Evolutionary conservation across 2,113 vertebrate species (phyloP), one percentile per base, ranked within the genome.

Genomic region (Urocolius indicus): DNA sequence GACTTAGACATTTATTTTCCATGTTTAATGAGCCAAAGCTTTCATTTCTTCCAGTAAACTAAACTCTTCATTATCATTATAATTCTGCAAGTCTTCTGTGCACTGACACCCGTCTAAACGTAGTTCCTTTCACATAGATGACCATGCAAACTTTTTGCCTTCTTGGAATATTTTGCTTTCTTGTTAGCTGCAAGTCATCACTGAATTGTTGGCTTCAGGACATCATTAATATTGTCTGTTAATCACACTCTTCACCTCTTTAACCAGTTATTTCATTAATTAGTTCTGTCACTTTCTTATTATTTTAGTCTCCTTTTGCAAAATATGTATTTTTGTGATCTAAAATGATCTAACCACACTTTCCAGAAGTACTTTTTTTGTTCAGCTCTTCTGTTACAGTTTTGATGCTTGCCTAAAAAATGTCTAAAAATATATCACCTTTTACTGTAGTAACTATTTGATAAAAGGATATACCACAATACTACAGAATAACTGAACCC

Each of bases 1-100:
- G 14, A 66, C 58, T 58, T 71, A 59, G 63, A 69, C 36, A 16
- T 69, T 84, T 69, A 69, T 80, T 87, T 94, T 87, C 41, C 19
- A 41, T 23, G 32, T 85, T 94, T 91, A 95, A 91, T 83, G 74
- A 95, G 30, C 18, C 81, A 84, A 87, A 91, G 21, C 30, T 74
- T 89, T 84, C 74, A 77, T 94, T 91, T 89, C 55, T 95, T 89
- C 80, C 45, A 85, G 29, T 41, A 94, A 87, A 20, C 87, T 55
- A 91, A 87, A 58, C 22, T 84, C 43, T 84, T 22, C 57, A 59
- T 77, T 90, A 67, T 45, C 11, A 5, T 81, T 74, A 75, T 45
- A 65, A 49, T 91, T 93, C 51, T 94, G 32, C 32, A 82, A 87
- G 36, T 11, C 27, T 66, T 69, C 63, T 74, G 16, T 80, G 22